Evolutionary conservation across 2,113 vertebrate species (phyloP).

Genomic region (Tupaia tana): DNA sequence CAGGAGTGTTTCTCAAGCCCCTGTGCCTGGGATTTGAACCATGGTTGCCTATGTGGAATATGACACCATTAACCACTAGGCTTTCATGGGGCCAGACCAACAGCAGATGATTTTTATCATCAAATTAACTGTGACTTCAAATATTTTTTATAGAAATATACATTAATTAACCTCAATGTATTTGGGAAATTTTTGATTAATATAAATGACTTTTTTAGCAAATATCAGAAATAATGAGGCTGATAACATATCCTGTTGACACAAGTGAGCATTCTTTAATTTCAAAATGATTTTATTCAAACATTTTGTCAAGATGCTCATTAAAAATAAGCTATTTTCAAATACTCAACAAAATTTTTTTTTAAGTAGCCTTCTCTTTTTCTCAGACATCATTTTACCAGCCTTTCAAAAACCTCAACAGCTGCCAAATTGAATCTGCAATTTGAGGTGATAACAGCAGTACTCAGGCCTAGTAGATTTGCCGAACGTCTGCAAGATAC

Average conservation of each 20-base stretch:
- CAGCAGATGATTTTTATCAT: background rate
- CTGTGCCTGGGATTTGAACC: no score
- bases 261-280: background rate
- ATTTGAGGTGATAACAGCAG: background rate
- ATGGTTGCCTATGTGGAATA: no score
- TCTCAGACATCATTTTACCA: background rate
- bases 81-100: background rate
- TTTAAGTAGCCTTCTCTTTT: background rate
- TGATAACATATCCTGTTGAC: background rate
- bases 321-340: background rate
- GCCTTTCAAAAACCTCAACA: background rate
- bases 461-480: background rate
- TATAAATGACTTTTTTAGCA: background rate
- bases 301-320: slow-evolving; percentile 24
- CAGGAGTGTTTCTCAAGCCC: no score
- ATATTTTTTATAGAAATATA: background rate
- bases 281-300: slow-evolving; percentile 40
- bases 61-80: no score
- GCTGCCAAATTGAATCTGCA: background rate
- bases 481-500: background rate
- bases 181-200: background rate
- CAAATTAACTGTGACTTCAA: slow-evolving; percentile 11
- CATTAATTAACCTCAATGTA: background rate
- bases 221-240: background rate
- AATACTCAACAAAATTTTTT: slow-evolving; percentile 25